Evolutionary conservation across 2,113 vertebrate species (phyloP), one percentile per base, ranked within the genome.

Genomic region (Cricetomys ansorgei): DNA sequence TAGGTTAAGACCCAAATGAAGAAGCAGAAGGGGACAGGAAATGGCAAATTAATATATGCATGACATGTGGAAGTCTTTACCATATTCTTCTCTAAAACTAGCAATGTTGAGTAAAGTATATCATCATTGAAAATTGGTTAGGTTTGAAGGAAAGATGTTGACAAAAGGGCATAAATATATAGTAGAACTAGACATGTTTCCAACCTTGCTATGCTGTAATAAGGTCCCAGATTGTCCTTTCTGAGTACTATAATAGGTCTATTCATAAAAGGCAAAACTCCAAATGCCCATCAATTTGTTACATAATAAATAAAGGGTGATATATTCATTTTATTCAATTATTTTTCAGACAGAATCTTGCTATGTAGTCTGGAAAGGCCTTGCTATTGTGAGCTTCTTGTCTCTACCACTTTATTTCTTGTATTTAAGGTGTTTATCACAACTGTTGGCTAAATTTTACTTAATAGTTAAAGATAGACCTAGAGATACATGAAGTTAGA

Each of bases 361-460:
- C 12, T 50, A 48, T 48, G 5, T 53, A 57, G 37, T 55, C 37
- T 29, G 9, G 27, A 29, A 13, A 53, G 31, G 64, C 25, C 37
- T 72, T 72, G 21, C 40, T 88, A 53, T 29, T 72, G 23, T 55
- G 13, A 57, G 50, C 50, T 34, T 43, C 21, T 55, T 55, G 50
- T 40, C 21, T 87, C 48, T 19, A 13, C 5, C 13, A 70, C 50
- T 88, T 53, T 27, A 57, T 88, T 70, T 88, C 37, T 88, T 23
- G 53, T 34, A 53, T 40, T 40, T 55, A 53, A 53, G 48, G 21
- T 87, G 12, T n/a, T 12, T 5, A n/a, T 72, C 37, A 88, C 34
- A 88, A 72, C 45, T 65, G 69, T 80, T 89, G 48, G 13, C 45
- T 91, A 76, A 90, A 69, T 86, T 67, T 65, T 93, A 86, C 64